phyloP scores from a whole-genome alignment of 2,797 vertebrate genomes.

The Aselliscus stoliczkanus region DNA sequence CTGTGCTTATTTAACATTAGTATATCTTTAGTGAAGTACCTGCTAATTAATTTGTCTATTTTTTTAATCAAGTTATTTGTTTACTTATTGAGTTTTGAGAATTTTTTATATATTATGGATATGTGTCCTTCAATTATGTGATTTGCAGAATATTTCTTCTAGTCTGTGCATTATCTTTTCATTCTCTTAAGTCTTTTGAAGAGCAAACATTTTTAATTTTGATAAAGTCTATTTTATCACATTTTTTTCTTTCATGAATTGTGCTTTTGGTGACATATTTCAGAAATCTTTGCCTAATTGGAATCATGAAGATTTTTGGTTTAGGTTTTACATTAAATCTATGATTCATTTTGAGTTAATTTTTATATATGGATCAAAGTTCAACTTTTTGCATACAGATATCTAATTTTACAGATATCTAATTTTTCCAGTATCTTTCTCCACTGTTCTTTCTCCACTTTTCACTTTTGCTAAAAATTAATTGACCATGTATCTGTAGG shows the following conservation, averaged over 20 bases:
- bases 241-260: background rate
- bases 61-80: background rate
- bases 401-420: background rate
- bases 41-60: background rate
- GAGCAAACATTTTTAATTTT: slow-evolving; percentile 9
- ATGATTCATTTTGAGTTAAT: slow-evolving; percentile 2
- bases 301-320: background rate
- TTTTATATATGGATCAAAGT: background rate
- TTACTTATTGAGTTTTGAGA: slow-evolving; percentile 28
- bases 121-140: background rate
- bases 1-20: background rate
- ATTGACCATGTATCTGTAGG: background rate
- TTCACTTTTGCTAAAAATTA: background rate
- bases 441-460: background rate
- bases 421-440: background rate
- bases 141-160: background rate
- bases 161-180: background rate
- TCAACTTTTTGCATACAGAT: slow-evolving; percentile 3
- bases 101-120: background rate
- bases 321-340: background rate
- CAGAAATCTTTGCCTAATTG: background rate
- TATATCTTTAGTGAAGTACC: background rate
- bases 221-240: background rate
- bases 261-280: background rate
- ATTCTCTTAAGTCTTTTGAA: background rate